These are phyloP conservation scores for Charadrius vociferus DNA, from an alignment of 2,113 vertebrate species.

Conservation along the genomic window DNA sequence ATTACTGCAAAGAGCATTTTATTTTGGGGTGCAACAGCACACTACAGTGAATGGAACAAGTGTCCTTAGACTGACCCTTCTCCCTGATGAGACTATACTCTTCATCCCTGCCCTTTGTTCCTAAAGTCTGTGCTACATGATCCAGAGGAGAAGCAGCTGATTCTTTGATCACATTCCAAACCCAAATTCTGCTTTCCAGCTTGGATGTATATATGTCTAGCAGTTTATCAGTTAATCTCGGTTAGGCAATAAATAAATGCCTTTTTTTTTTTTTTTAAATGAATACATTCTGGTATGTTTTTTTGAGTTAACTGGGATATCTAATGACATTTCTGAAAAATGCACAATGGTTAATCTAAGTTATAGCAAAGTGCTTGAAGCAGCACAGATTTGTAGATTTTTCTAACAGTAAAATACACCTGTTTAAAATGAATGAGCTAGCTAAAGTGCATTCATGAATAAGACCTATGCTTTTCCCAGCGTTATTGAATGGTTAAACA, in stretches of 20 bases:
- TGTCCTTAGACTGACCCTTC: neutral
- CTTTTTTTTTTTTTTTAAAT: neutral
- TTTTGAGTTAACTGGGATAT: neutral
- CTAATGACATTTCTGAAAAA: slow-evolving; percentile 16
- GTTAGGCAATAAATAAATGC: neutral
- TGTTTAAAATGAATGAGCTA: slow-evolving; percentile 37
- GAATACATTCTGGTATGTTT: neutral
- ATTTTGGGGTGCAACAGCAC: neutral
- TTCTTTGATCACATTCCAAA: neutral
- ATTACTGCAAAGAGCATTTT: neutral
- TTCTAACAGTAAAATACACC: slow-evolving; percentile 23
- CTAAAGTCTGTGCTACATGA: neutral
- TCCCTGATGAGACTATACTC: neutral
- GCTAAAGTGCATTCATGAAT: slow-evolving; percentile 6
- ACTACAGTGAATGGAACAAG: neutral
- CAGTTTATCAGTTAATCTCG: too few relatives aligned
- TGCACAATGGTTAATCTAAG: neutral
- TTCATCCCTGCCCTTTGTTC: neutral
- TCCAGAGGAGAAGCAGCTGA: neutral
- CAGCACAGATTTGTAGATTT: slow-evolving; percentile 1
- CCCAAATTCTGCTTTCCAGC: neutral
- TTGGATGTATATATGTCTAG: neutral
- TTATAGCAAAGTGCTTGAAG: neutral
- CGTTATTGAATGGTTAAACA: slow-evolving; percentile 18
- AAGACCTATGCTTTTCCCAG: neutral